These are phyloP conservation scores for Galago senegalensis DNA, from an alignment of 2,797 vertebrate genomes.

Conservation along the genomic window DNA sequence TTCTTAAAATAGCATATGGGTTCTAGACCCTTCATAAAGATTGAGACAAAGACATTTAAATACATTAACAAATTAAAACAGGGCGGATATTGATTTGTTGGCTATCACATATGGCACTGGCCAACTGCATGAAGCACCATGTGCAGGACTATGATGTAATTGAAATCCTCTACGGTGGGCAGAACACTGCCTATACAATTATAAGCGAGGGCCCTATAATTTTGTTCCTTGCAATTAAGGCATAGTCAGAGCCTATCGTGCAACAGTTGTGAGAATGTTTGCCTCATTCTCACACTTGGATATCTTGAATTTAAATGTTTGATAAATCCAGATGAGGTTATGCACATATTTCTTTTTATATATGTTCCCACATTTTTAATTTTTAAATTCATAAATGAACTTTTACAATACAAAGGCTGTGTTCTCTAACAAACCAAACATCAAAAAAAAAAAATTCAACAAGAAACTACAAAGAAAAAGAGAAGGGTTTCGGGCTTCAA, in stretches of 20 bases:
- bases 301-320: not conserved
- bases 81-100: not conserved
- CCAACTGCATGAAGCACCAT: not conserved
- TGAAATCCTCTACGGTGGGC: not conserved
- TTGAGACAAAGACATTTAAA: not conserved
- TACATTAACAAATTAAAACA: not conserved
- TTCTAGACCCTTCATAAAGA: not conserved
- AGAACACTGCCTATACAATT: not conserved
- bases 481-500: not conserved
- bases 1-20: not conserved
- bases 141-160: no score
- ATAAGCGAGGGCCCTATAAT: not conserved
- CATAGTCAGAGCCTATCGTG: fast-evolving
- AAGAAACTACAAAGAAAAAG: not conserved
- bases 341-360: not conserved
- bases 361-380: not conserved
- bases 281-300: not conserved
- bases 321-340: not conserved
- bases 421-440: not conserved
- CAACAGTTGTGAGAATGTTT: not conserved
- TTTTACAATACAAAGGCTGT: not conserved
- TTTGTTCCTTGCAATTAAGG: not conserved
- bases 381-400: not conserved
- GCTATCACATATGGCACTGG: not conserved
- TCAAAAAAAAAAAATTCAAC: constrained; percentile 2